Evolutionary conservation across 2,888 invertebrate genomes (phyloP).

Genomic region (Horisme vitalbata): DNA sequence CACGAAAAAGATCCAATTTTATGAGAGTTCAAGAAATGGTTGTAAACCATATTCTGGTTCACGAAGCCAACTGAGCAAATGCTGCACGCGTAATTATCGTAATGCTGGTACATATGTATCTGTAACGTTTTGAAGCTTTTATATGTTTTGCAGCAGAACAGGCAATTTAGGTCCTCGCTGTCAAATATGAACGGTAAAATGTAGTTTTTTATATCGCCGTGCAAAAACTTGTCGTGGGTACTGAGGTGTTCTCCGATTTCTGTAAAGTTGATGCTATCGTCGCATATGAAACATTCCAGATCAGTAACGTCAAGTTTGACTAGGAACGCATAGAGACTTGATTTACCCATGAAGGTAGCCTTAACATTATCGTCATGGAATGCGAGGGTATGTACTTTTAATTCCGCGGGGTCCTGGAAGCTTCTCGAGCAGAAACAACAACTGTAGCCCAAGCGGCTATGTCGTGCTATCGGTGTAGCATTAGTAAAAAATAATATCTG

Average conservation of each 20-base stretch:
- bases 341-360: constrained; percentile 39
- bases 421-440: constrained; percentile 52
- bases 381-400: constrained; percentile 51
- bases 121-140: constrained; percentile 25
- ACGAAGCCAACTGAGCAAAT: constrained; percentile 56
- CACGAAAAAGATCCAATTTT: constrained; percentile 49
- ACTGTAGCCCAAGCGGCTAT: constrained; percentile 49
- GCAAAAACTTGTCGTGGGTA: constrained; percentile 28
- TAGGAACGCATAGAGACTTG: constrained; percentile 36
- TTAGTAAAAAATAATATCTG: constrained; percentile 50
- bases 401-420: constrained; percentile 39
- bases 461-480: constrained; percentile 54
- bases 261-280: constrained; percentile 19
- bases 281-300: constrained; percentile 37
- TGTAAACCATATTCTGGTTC: constrained; percentile 39
- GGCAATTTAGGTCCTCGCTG: constrained; percentile 25
- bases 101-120: constrained; percentile 43
- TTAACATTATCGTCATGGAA: constrained; percentile 39
- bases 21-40: constrained; percentile 45
- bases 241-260: constrained; percentile 32
- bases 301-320: constrained; percentile 58
- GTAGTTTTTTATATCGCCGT: constrained; percentile 39
- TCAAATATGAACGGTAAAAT: constrained; percentile 40
- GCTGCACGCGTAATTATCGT: constrained; percentile 52
- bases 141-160: constrained; percentile 24